A percentile compares a stretch with the other conserved stretches of the same genome.
These are phyloP conservation scores for Columbina picui DNA, from an alignment of 2,113 vertebrate genomes.

Conservation along the genomic window DNA sequence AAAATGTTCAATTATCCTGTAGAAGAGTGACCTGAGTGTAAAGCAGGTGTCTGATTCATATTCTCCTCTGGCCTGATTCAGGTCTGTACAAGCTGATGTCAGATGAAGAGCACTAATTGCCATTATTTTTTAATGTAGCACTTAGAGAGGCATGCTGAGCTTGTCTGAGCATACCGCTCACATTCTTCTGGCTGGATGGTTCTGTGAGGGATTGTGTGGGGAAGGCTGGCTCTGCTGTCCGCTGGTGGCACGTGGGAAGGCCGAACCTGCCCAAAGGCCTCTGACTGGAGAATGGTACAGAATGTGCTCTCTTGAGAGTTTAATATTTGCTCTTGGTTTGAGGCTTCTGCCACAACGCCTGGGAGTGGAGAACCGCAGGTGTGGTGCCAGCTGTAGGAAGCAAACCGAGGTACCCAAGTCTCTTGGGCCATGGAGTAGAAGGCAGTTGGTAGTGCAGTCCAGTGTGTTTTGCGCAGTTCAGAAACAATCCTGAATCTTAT, in stretches of 20 bases:
- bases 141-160: neutral
- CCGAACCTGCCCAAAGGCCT: neutral
- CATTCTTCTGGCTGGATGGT: neutral
- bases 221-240: neutral
- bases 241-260: neutral
- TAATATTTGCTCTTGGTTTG: neutral
- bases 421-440: neutral
- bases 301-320: neutral
- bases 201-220: accelerated
- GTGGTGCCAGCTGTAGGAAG: neutral
- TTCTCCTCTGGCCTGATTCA: neutral
- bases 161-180: neutral
- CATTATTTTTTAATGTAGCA: neutral
- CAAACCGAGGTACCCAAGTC: neutral
- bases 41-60: neutral
- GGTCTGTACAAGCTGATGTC: neutral
- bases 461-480: neutral
- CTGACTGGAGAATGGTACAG: neutral
- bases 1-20: neutral
- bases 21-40: neutral
- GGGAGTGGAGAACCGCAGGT: neutral
- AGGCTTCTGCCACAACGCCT: neutral
- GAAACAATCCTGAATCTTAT: neutral
- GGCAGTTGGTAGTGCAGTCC: neutral
- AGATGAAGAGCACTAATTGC: neutral